These are phyloP conservation scores for Triplophysa yarkandensis DNA, from an alignment of 2,797 vertebrate genomes.

Conservation along the genomic window DNA sequence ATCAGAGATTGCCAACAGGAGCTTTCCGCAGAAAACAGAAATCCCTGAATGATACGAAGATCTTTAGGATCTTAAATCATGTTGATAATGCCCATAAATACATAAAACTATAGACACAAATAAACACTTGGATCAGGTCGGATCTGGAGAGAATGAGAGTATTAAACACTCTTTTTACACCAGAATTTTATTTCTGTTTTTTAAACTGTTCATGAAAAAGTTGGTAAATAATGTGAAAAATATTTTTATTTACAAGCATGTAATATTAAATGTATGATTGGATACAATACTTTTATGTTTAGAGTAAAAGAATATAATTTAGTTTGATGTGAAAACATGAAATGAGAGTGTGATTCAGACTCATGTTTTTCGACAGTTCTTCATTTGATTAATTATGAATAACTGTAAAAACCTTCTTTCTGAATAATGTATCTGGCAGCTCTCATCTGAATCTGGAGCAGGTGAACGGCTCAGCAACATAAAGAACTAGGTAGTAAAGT, in stretches of 20 bases:
- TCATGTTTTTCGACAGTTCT: neutral
- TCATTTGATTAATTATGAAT: slow-evolving; percentile 47
- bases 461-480: neutral
- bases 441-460: slow-evolving; percentile 7
- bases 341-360: neutral
- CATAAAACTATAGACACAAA: neutral
- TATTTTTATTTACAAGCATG: too few relatives aligned
- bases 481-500: too few relatives aligned
- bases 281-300: too few relatives aligned
- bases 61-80: neutral
- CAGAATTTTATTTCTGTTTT: too few relatives aligned
- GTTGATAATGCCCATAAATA: neutral
- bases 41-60: neutral
- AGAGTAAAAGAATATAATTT: too few relatives aligned
- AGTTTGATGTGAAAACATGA: too few relatives aligned
- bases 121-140: neutral
- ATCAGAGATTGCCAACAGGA: slow-evolving; percentile 10
- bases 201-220: too few relatives aligned
- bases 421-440: slow-evolving; percentile 49
- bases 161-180: too few relatives aligned
- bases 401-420: slow-evolving; percentile 17
- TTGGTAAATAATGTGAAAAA: too few relatives aligned
- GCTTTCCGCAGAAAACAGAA: slow-evolving; percentile 16
- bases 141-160: too few relatives aligned
- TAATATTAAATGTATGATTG: too few relatives aligned